Base-by-base conservation (phyloP, 2,797 vertebrate genomes). In the Bradypodion pumilum region DNA sequence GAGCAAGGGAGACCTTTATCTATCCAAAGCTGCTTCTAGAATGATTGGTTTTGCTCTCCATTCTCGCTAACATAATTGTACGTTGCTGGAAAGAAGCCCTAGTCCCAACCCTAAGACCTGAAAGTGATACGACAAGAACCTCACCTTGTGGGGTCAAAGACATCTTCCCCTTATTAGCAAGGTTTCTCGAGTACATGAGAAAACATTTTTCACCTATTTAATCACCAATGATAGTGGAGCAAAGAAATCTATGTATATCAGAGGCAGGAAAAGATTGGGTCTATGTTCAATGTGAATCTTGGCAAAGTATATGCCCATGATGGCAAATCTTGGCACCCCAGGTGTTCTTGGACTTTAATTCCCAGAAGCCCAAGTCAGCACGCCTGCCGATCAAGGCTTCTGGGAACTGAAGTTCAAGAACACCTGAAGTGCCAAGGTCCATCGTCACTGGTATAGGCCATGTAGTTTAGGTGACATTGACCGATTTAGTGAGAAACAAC, bases 1-100 rank as follows among this genome's bases (percentile, higher is more conserved):
- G n/a, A n/a, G n/a, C n/a, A n/a, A n/a, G n/a, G n/a, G n/a, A n/a
- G n/a, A n/a, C n/a, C n/a, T n/a, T n/a, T n/a, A n/a, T n/a, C n/a
- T n/a, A n/a, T n/a, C n/a, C 86, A 86, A 82, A 91, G 89, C 90
- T 89, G 5, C 65, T 76, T 86, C 86, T 27, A 42, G 74, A 66
- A 86, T 63, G 82, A 85, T 84, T 84, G 89, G 87, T 63, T 40
- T 80, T 74, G 10, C 16, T 56, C 27, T 2, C 27, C 65, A 16
- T 90, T 78, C 83, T 85, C 21, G 66, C 40, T 29, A 29, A 42
- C 42, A 4, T 65, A 32, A 32, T 79, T 79, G 49, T 49, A 10
- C 44, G 46, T 9, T 25, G 56, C 29, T 63, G 40, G 8, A 32
- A 27, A 23, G 7, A 52, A 74, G 35, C 27, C 15, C 9, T 23